These are phyloP conservation scores for Euleptes europaea DNA, from an alignment of 2,113 vertebrate species.

Conservation along the genomic window DNA sequence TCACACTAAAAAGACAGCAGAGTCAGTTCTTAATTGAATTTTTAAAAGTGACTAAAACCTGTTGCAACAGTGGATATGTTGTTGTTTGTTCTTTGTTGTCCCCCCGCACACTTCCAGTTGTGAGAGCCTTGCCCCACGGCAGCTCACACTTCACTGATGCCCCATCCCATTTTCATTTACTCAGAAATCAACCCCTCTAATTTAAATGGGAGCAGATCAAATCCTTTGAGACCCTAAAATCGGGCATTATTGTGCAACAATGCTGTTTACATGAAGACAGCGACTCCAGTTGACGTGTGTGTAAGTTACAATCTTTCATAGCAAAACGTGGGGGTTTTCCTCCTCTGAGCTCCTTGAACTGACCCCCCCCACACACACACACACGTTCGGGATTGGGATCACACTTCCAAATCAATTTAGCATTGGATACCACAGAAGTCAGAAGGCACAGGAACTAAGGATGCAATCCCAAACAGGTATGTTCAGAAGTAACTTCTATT, in stretches of 20 bases:
- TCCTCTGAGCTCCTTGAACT: neutral
- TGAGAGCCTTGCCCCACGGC: neutral
- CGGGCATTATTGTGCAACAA: neutral
- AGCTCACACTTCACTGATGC: neutral
- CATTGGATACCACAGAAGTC: neutral
- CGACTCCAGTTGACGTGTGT: neutral
- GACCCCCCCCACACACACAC: neutral
- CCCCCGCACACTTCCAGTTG: neutral
- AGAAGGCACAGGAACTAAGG: too few relatives aligned
- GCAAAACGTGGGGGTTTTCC: neutral
- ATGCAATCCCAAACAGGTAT: too few relatives aligned
- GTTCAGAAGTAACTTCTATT: too few relatives aligned
- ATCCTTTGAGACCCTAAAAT: neutral
- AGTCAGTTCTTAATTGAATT: neutral
- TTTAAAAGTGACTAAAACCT: neutral
- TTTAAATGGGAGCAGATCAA: too few relatives aligned
- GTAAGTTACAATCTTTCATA: too few relatives aligned
- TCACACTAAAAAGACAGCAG: neutral
- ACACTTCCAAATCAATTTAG: neutral
- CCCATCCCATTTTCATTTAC: neutral
- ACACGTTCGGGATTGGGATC: too few relatives aligned
- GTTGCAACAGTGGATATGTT: neutral
- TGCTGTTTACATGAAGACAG: too few relatives aligned
- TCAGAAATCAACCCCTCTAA: neutral
- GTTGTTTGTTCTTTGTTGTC: neutral